A percentile compares a stretch with the other conserved stretches of the same genome.
These are phyloP conservation scores for Hippocampus kuda DNA, from an alignment of 2,797 vertebrate species.

Conservation along the genomic window DNA sequence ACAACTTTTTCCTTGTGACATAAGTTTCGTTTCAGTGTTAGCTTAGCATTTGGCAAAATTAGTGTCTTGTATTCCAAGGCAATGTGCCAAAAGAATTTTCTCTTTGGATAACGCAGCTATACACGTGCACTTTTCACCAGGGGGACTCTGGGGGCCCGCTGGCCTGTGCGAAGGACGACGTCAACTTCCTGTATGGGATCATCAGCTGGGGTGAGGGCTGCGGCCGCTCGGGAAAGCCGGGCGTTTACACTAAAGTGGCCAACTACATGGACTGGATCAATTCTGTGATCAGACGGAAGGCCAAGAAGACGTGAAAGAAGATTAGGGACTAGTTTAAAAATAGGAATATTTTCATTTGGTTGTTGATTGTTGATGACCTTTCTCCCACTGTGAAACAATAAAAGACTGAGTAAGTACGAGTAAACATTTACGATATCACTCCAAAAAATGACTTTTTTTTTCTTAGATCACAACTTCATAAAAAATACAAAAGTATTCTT, in stretches of 20 bases:
- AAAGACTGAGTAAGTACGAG: background rate
- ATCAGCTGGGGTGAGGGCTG: conserved; percentile 96
- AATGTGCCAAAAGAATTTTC: background rate
- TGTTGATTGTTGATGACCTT: conserved; percentile 6
- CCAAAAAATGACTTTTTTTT: background rate
- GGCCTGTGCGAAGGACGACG: conserved; percentile 69
- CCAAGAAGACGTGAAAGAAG: conserved; percentile 29
- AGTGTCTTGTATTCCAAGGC: background rate
- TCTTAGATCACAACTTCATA: background rate
- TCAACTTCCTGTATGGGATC: conserved; percentile 83
- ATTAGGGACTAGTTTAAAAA: background rate
- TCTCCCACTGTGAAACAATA: conserved; percentile 1
- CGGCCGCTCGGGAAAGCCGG: conserved; percentile 72
- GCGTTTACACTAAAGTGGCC: conserved; percentile 84
- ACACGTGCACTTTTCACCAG: conserved; percentile 49
- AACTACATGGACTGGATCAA: conserved; percentile 86
- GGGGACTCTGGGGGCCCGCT: conserved; percentile 94
- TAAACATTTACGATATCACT: background rate
- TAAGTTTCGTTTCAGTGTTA: background rate
- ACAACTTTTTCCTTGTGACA: too few species aligned
- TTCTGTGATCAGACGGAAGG: conserved; percentile 57
- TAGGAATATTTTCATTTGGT: conserved; percentile 5
- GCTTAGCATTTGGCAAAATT: background rate
- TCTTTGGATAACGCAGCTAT: background rate
- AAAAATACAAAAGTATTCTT: background rate